Evolutionary conservation across 2,113 vertebrate genomes (phyloP).

Genomic region (Martes martes): DNA sequence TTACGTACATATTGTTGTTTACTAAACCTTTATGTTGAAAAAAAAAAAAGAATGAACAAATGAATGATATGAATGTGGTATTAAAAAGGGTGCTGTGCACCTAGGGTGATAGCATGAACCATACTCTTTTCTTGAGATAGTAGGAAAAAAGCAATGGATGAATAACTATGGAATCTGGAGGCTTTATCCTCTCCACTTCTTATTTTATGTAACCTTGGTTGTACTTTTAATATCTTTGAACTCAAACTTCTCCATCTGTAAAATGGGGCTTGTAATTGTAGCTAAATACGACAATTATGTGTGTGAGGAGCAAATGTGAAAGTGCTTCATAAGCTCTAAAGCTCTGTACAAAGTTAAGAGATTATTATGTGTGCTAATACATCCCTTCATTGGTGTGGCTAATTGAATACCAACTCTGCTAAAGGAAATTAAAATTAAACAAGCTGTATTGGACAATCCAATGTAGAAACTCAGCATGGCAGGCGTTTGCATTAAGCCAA

Average conservation of each 20-base stretch:
- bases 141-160: not conserved
- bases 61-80: not conserved
- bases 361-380: not conserved
- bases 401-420: constrained; percentile 52
- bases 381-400: constrained; percentile 22
- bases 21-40: not conserved
- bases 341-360: not conserved
- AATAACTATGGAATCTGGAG: not conserved
- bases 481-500: constrained; percentile 28
- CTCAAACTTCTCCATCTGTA: not conserved
- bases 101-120: too few relatives aligned
- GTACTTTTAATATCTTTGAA: not conserved
- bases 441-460: constrained; percentile 9
- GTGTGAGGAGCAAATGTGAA: not conserved
- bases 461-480: constrained; percentile 8
- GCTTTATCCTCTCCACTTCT: not conserved
- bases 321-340: not conserved
- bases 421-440: constrained; percentile 51
- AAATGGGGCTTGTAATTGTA: not conserved
- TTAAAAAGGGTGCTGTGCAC: not conserved
- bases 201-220: not conserved
- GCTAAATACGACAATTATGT: not conserved
- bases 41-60: not conserved
- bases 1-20: not conserved
- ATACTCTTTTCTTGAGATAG: not conserved